These are phyloP conservation scores for Poeciliopsis turrubarensis DNA, from an alignment of 2,113 vertebrate genomes.

Conservation along the genomic window DNA sequence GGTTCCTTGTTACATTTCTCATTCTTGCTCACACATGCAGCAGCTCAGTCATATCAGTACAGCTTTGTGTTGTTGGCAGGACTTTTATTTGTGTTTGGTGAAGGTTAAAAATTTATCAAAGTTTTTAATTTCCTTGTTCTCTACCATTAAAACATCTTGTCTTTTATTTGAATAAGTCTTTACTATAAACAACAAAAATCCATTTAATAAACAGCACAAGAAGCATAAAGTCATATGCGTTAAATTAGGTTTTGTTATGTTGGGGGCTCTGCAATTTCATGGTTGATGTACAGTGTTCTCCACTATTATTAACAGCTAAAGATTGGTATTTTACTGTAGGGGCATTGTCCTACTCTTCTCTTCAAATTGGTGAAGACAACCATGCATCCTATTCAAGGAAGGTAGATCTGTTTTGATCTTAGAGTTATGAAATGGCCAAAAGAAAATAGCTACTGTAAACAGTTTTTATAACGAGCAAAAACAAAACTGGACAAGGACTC, in stretches of 20 bases:
- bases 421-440: too few species aligned
- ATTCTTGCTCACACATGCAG: not conserved
- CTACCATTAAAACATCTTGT: not conserved
- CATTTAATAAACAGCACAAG: not conserved
- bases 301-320: not conserved
- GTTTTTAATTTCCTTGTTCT: not conserved
- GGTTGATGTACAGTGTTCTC: not conserved
- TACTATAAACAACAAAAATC: not conserved
- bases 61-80: not conserved
- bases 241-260: too few species aligned
- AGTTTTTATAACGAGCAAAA: too few species aligned
- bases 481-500: too few species aligned
- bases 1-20: not conserved
- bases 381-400: too few species aligned
- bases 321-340: not conserved
- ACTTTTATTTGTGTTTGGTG: not conserved
- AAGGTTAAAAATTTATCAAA: not conserved
- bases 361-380: too few species aligned
- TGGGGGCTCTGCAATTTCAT: not conserved
- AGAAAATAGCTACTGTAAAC: too few species aligned
- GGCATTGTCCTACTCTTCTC: not conserved
- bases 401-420: too few species aligned
- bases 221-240: too few species aligned
- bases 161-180: not conserved
- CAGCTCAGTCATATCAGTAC: not conserved